phyloP scores from a whole-genome alignment of 1,140 invertebrate genomes.

The Vanessa tameamea region DNA sequence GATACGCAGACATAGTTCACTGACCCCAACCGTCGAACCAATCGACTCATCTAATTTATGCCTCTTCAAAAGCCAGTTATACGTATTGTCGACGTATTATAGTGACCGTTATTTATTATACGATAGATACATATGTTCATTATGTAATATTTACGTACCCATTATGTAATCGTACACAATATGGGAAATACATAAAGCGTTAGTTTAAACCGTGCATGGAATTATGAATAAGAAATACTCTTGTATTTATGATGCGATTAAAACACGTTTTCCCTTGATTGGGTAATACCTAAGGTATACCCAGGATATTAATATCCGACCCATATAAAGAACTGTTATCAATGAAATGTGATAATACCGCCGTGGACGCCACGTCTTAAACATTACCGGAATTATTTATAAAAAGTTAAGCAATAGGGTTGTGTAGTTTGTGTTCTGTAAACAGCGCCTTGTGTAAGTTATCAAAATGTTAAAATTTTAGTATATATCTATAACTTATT shows the following conservation, averaged over 20 bases:
- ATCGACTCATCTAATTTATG: too few species aligned
- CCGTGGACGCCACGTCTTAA: background rate
- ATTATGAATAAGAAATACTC: background rate
- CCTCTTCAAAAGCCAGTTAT: background rate
- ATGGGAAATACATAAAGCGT: slow-evolving; percentile 1
- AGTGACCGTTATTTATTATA: background rate
- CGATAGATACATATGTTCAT: background rate
- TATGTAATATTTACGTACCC: background rate
- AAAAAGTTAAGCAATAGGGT: background rate
- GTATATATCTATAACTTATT: too few species aligned
- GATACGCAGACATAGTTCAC: too few species aligned
- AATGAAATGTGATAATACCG: background rate
- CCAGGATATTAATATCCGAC: background rate
- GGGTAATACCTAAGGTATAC: background rate
- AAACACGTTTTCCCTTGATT: background rate
- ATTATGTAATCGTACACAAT: slow-evolving; percentile 8
- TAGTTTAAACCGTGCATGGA: background rate
- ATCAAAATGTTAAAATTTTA: too few species aligned
- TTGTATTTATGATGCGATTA: background rate
- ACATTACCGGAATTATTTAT: background rate
- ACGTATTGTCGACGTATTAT: background rate
- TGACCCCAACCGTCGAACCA: too few species aligned
- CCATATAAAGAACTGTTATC: background rate
- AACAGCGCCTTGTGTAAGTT: too few species aligned
- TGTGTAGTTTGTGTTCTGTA: too few species aligned